Evolutionary conservation across 2,888 invertebrate genomes (phyloP).

Genomic region (Hedychridium roseum): DNA sequence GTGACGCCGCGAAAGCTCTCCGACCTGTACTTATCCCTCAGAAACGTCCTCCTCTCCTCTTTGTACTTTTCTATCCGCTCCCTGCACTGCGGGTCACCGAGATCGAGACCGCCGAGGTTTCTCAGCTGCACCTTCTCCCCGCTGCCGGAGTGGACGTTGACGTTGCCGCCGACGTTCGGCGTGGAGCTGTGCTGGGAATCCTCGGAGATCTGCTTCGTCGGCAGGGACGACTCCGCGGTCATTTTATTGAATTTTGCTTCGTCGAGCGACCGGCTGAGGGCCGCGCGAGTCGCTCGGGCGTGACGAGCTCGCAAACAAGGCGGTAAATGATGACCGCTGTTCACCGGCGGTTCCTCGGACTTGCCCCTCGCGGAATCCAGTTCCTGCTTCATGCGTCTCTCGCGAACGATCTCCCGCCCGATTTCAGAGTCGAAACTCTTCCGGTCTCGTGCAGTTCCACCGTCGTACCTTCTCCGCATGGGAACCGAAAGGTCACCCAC

Average conservation of each 20-base stretch:
- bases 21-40: conserved; percentile 86
- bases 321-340: conserved; percentile 61
- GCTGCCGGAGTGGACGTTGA: conserved; percentile 32
- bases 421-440: conserved; percentile 65
- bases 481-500: conserved; percentile 44
- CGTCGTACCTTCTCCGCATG: conserved; percentile 45
- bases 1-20: conserved; percentile 75
- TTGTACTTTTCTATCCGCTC: conserved; percentile 91
- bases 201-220: conserved; percentile 58
- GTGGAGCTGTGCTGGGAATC: conserved; percentile 56
- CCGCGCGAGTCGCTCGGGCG: conserved; percentile 54
- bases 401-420: conserved; percentile 64
- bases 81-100: conserved; percentile 65
- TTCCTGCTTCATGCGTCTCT: conserved; percentile 63
- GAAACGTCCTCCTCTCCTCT: conserved; percentile 84
- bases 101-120: conserved; percentile 56
- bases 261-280: conserved; percentile 57
- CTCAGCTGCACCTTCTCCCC: conserved; percentile 46
- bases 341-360: conserved; percentile 48
- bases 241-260: conserved; percentile 61
- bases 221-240: conserved; percentile 54
- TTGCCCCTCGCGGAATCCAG: conserved; percentile 54
- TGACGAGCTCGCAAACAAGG: conserved; percentile 70
- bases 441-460: conserved; percentile 50
- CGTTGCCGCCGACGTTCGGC: conserved; percentile 53